phyloP scores from a whole-genome alignment of 2,888 invertebrate species.

The Leptinotarsa rubiginosa region DNA sequence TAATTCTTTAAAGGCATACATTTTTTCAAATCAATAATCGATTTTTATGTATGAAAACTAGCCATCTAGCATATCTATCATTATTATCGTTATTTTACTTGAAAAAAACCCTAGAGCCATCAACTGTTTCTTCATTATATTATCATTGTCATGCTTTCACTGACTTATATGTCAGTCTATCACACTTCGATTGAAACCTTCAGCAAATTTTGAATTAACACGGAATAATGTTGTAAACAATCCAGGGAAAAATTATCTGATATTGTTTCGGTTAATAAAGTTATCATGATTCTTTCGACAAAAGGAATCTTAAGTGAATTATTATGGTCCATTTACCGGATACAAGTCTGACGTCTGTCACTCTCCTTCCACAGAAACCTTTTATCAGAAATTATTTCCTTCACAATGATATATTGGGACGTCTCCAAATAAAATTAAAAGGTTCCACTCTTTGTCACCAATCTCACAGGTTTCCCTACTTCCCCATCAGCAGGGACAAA shows the following conservation, averaged over 20 bases:
- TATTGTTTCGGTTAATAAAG: not conserved
- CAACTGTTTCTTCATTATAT: no score
- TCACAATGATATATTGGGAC: conserved; percentile 39
- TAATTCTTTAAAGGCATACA: no score
- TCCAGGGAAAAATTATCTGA: not conserved
- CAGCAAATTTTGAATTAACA: not conserved
- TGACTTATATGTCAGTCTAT: no score
- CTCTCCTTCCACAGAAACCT: conserved; percentile 18
- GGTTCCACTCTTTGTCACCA: conserved; percentile 37
- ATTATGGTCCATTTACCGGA: conserved; percentile 8
- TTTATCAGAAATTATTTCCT: conserved; percentile 25
- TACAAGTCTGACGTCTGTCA: conserved; percentile 33
- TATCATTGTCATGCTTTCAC: no score
- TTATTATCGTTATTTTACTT: no score
- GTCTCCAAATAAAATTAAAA: conserved; percentile 45
- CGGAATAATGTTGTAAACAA: not conserved
- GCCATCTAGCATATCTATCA: no score
- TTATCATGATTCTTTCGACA: not conserved
- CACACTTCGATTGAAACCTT: no score
- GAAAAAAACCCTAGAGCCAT: no score
- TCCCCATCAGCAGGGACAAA: conserved; percentile 48
- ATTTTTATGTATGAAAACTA: no score
- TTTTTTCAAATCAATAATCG: no score
- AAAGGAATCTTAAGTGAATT: conserved; percentile 1
- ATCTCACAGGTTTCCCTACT: conserved; percentile 47